Evolutionary conservation across 2,888 invertebrate genomes (phyloP), one percentile per base, ranked within the genome.

Genomic region (Andrena fulva): DNA sequence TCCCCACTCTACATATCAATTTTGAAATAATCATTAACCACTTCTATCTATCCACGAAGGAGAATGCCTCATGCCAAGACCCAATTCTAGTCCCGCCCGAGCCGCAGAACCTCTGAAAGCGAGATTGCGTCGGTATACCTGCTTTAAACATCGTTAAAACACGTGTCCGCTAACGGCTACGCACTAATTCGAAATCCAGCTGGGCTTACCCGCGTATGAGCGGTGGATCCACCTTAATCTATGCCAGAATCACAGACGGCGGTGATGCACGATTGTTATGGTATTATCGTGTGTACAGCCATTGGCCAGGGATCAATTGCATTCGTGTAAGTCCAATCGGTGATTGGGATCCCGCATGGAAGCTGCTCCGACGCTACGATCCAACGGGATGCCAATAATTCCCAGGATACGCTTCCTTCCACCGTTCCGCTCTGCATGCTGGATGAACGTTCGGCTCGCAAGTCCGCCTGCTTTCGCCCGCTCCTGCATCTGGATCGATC

Each of bases 331-430:
- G 85, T 80, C 76, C 84, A 33, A 85, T 88, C 75, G 85, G 86
- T 66, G 87, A 82, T 84, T 84, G 81, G 82, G 82, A 75, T 70
- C 73, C 66, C 82, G 74, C 64, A 85, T 85, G 91, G 91, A 91
- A 92, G 91, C 92, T 91, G 90, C 85, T 86, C 90, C 90, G 56
- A 92, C 91, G 87, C 92, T 82, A 92, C 92, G 92, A 92, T 92
- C 90, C 90, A 91, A 90, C 85, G 92, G 92, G 93, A 92, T 91
- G 90, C 88, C 85, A 84, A 89, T 91, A 90, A 92, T 92, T 92
- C 90, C 89, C 86, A 87, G 89, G 89, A 90, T 91, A 87, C 89
- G 86, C 88, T 88, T 87, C 87, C 87, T 88, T 87, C 87, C 87
- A 81, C 85, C 87, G 78, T 91, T 87, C 87, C 78, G 68, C 73